Evolutionary conservation across 2,888 invertebrate genomes (phyloP), one percentile per base, ranked within the genome.

Genomic region (Apamea monoglypha): DNA sequence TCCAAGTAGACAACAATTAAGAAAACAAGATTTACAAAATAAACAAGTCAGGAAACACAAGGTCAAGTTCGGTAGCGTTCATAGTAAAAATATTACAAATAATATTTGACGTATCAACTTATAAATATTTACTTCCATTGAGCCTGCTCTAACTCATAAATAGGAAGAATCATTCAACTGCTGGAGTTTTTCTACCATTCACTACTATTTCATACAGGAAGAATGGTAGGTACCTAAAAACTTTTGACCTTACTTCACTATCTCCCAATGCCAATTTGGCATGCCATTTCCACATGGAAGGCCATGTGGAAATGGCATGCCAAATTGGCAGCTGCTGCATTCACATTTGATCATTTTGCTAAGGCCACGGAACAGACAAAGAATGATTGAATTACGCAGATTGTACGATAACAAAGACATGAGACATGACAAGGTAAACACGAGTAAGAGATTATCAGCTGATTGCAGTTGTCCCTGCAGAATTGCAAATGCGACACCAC

Each of bases 361-460:
- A 68, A 79, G 72, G 69, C 59, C 44, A 68, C 40, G n/a, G n/a
- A 71, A 59, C n/a, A 79, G 47, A 71, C 44, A 66, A 75, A 73
- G 21, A 44, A 71, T 86, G 25, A 76, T 64, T 44, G 53, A 59
- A 78, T 80, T 16, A 76, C 69, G 56, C 12, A 63, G 70, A 81
- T 75, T 69, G 68, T n/a, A 44, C 16, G 77, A 84, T 81, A 81
- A 71, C 47, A 63, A 64, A 83, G 67, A 72, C 74, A 40, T 63
- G 59, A 83, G 67, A 72, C 74, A 40, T 63, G 59, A 72, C 50
- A 80, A 80, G 29, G 68, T 72, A 74, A 83, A 76, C 40, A 66
- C 14, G 59, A 69, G 12, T 63, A 32, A 61, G 16, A 76, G 0
- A 32, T 36, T 71, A 80, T 87, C 80, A 75, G 44, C 59, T 70